phyloP scores from a whole-genome alignment of 2,797 vertebrate species.

The Coccyzus lansbergi region DNA sequence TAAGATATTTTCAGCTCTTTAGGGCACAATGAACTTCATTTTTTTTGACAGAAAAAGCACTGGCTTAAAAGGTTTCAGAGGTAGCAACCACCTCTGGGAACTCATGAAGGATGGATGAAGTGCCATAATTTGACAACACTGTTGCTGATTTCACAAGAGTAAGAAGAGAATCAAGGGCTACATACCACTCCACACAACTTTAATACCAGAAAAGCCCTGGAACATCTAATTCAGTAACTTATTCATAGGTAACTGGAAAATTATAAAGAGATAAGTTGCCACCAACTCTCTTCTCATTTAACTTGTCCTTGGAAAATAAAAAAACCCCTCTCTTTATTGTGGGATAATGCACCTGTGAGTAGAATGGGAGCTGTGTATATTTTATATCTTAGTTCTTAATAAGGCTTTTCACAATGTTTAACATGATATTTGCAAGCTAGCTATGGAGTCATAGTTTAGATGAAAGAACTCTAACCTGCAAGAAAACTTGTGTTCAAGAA shows the following conservation, averaged over 20 bases:
- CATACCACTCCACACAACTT: neutral
- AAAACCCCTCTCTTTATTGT: neutral
- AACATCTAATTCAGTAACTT: neutral
- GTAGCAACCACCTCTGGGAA: neutral
- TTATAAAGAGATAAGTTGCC: neutral
- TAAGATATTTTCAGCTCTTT: neutral
- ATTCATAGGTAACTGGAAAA: neutral
- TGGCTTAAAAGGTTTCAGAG: neutral
- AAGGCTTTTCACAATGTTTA: constrained; percentile 17
- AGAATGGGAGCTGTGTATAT: neutral
- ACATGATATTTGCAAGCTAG: neutral
- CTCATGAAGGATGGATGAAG: neutral
- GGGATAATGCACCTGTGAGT: neutral
- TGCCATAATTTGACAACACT: neutral
- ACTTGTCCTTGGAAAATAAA: neutral
- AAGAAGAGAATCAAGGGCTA: neutral
- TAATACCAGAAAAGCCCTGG: neutral
- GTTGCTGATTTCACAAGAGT: neutral
- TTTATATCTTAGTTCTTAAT: neutral
- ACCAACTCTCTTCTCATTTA: neutral
- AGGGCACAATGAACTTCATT: neutral
- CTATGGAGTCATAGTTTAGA: neutral
- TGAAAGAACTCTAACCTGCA: neutral
- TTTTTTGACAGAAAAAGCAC: neutral
- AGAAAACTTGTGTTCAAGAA: neutral